Evolutionary conservation across 2,888 invertebrate species (phyloP), one percentile per base, ranked within the genome.

Genomic region (Aromia moschata): DNA sequence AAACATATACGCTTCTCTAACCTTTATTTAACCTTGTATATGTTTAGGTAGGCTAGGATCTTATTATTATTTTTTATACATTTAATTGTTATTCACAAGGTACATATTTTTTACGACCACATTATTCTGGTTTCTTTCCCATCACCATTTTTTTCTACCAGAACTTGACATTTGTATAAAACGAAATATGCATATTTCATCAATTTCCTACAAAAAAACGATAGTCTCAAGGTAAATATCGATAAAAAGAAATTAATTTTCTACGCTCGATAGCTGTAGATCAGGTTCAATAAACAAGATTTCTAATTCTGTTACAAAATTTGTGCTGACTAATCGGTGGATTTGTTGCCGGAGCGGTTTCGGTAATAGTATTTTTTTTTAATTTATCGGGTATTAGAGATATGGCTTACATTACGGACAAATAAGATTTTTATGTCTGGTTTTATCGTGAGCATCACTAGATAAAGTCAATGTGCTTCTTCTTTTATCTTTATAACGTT

Each of bases 261-360:
- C 56, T 56, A 65, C 56, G 62, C 56, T 49, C 44, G 46, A 49
- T 58, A 56, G 58, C 56, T 56, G 45, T 33, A 55, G 58, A 53
- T 52, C 40, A 62, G 54, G 65, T 62, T 65, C 65, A 65, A 56
- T 62, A 58, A 58, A 60, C 65, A 43, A 56, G 60, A 62, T 65
- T 62, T 65, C 65, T 65, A 65, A 62, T 62, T 65, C 58, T 45
- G 60, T 62, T 59, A 60, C 45, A 54, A 59, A 59, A 61, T 61
- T 54, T 54, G 47, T 44, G 60, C 56, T 44, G 53, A 60, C 37
- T 60, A 49, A 38, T 30, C 33, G 20, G 40, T 37, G 30, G 36
- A 17, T 44, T 46, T 54, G 30, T 47, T 38, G 31, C 38, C 37
- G 15, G 52, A 57, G 51, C 40, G 45, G 17, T 57, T 57, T 33